These are phyloP conservation scores for Melanchra persicariae DNA, from an alignment of 2,888 invertebrate species.

Conservation along the genomic window DNA sequence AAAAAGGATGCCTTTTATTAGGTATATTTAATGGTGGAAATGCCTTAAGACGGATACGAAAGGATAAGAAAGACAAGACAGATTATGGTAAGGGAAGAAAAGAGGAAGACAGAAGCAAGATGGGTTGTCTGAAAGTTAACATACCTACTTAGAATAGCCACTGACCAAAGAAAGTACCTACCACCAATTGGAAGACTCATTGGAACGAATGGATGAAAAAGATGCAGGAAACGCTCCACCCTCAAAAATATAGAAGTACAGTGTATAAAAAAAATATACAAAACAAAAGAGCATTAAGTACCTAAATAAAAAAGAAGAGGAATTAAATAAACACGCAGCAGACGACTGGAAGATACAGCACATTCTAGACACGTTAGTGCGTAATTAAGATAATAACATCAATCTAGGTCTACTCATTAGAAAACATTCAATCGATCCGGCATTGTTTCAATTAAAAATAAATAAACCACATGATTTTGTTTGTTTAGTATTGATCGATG, in stretches of 20 bases:
- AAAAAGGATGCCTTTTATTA: not conserved
- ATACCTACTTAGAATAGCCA: not conserved
- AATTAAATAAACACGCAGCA: constrained; percentile 11
- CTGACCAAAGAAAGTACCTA: not conserved
- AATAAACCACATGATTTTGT: not conserved
- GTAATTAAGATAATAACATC: constrained; percentile 41
- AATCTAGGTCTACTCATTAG: constrained; percentile 6
- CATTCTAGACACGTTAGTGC: constrained; percentile 39
- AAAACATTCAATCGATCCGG: constrained; percentile 26
- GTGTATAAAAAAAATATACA: no score
- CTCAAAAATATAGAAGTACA: not conserved
- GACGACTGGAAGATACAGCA: constrained; percentile 35
- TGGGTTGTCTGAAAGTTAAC: not conserved
- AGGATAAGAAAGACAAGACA: not conserved
- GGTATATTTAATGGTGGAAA: no score
- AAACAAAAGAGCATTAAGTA: not conserved
- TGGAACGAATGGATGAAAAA: no score
- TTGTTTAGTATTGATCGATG: not conserved
- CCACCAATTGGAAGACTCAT: no score
- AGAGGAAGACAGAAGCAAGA: not conserved
- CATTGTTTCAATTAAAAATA: constrained; percentile 13
- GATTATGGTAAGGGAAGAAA: no score
- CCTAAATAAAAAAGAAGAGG: not conserved
- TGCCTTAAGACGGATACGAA: not conserved
- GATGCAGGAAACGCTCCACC: not conserved